Evolutionary conservation across 2,797 vertebrate species (phyloP).

Genomic region (Chaunax sp.): DNA sequence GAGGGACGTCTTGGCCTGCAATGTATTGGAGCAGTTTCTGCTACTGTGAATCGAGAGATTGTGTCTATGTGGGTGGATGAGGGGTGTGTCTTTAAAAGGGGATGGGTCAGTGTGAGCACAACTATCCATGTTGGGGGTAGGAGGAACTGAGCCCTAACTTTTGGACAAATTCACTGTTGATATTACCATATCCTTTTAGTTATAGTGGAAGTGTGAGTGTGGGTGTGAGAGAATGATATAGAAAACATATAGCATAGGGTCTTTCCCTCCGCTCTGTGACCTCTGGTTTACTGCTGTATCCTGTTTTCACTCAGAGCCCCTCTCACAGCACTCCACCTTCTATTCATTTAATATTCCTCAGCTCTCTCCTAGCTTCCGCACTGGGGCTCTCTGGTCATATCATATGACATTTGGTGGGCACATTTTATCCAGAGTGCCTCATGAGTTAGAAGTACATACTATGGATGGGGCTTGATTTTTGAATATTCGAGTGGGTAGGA

Average conservation of each 20-base stretch:
- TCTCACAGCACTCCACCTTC: conserved; percentile 52
- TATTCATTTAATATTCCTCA: conserved; percentile 68
- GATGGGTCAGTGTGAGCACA: conserved; percentile 22
- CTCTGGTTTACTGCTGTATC: conserved; percentile 69
- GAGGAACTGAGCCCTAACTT: conserved; percentile 14
- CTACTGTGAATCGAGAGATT: conserved; percentile 50
- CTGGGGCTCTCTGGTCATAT: conserved; percentile 60
- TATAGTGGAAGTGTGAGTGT: neutral
- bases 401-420: conserved; percentile 62
- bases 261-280: conserved; percentile 50
- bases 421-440: conserved; percentile 45
- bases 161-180: neutral
- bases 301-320: conserved; percentile 71
- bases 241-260: conserved; percentile 24
- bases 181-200: conserved; percentile 6
- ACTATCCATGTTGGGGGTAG: conserved; percentile 33
- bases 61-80: conserved; percentile 49
- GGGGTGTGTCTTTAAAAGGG: conserved; percentile 62
- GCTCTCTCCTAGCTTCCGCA: conserved; percentile 51
- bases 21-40: conserved; percentile 32
- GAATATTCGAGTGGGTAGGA: too few relatives aligned
- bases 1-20: conserved; percentile 18
- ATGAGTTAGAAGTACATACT: conserved; percentile 12
- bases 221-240: conserved; percentile 18
- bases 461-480: too few relatives aligned